phyloP scores from a whole-genome alignment of 2,888 invertebrate genomes.

The Philopedon plagiatum region DNA sequence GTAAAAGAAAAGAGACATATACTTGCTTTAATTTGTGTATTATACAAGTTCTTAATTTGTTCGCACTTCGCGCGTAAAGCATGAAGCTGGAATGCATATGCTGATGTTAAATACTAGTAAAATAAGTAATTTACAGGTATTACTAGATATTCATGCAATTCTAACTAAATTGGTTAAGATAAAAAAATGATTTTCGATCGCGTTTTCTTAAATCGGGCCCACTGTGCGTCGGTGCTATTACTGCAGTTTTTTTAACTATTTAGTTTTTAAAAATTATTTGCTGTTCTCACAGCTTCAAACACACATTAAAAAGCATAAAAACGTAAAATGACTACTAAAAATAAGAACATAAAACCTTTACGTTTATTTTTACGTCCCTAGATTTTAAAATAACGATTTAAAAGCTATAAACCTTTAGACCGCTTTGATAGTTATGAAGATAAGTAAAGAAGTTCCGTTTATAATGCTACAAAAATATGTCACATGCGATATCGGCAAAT shows the following conservation, averaged over 20 bases:
- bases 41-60: no score
- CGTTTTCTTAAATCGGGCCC: no score
- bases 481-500: conserved; percentile 40
- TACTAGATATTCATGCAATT: no score
- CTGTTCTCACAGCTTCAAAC: conserved; percentile 1
- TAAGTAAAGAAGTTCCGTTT: conserved; percentile 50
- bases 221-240: no score
- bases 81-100: no score
- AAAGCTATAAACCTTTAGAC: conserved; percentile 58
- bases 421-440: conserved; percentile 58
- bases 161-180: no score
- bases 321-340: conserved; percentile 56
- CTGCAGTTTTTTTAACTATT: neutral
- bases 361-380: conserved; percentile 43
- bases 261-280: neutral
- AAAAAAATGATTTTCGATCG: no score
- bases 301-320: conserved; percentile 33
- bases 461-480: conserved; percentile 49
- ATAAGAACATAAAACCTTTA: conserved; percentile 57
- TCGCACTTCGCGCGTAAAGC: no score
- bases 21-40: no score
- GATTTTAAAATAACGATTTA: conserved; percentile 57
- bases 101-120: no score
- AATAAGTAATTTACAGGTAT: no score
- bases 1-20: no score